Evolutionary conservation across 2,797 vertebrate species (phyloP).

Genomic region (Pitangus sulphuratus): DNA sequence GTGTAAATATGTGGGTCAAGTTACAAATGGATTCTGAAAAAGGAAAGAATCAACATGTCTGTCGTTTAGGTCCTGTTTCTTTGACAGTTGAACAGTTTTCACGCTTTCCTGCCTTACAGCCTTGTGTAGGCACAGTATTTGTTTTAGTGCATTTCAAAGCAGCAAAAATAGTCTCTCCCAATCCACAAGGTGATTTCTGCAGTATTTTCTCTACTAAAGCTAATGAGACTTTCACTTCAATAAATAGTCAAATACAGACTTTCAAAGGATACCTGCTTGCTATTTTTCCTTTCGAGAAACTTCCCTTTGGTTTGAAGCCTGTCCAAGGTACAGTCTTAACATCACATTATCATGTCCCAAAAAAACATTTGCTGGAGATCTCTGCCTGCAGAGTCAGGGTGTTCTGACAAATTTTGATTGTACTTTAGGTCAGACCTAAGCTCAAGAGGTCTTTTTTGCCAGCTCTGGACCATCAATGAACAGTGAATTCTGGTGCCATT

Average conservation of each 20-base stretch:
- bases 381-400: background rate
- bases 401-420: background rate
- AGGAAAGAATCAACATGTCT: background rate
- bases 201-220: background rate
- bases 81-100: background rate
- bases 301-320: background rate
- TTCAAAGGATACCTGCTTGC: background rate
- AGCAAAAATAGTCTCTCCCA: background rate
- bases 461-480: background rate
- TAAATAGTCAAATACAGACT: background rate
- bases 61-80: background rate
- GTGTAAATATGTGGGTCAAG: background rate
- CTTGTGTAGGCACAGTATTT: background rate
- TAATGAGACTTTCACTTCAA: background rate
- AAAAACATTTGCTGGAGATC: background rate
- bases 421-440: background rate
- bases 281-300: background rate
- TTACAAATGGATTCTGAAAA: background rate
- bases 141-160: background rate
- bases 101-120: background rate
- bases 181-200: background rate
- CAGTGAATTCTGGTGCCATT: background rate
- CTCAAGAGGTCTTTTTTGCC: background rate
- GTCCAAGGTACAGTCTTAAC: background rate
- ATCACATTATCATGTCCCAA: background rate